Percentiles rank a stretch among this genome's conserved stretches.
These are phyloP conservation scores for Saccostrea cuccullata DNA, from an alignment of 1,140 invertebrate genomes.

Conservation along the genomic window DNA sequence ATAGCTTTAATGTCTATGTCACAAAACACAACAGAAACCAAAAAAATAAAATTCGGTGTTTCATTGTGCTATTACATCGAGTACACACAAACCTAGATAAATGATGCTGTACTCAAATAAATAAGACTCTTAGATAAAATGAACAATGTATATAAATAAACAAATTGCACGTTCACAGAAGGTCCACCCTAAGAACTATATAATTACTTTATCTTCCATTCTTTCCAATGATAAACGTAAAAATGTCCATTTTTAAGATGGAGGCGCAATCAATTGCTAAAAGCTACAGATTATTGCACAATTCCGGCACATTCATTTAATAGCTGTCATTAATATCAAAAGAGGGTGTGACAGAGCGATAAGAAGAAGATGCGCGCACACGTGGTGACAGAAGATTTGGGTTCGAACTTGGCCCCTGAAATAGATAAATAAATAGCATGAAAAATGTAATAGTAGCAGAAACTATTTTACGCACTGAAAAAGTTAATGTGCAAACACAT, in stretches of 20 bases:
- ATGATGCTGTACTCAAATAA: slow-evolving; percentile 17
- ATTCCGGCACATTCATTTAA: slow-evolving; percentile 20
- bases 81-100: slow-evolving; percentile 10
- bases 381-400: slow-evolving; percentile 32
- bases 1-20: slow-evolving; percentile 36
- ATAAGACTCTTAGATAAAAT: slow-evolving; percentile 14
- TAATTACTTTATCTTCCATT: background rate
- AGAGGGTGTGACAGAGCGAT: slow-evolving; percentile 30
- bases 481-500: background rate
- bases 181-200: background rate
- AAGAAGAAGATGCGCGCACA: slow-evolving; percentile 29
- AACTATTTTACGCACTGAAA: background rate
- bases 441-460: background rate
- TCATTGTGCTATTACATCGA: slow-evolving; percentile 15
- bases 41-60: background rate
- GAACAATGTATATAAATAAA: slow-evolving; percentile 30
- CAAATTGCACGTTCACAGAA: slow-evolving; percentile 16
- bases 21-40: slow-evolving; percentile 37
- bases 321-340: slow-evolving; percentile 38
- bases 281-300: slow-evolving; percentile 28
- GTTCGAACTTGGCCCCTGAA: slow-evolving; percentile 28
- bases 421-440: background rate
- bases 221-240: slow-evolving; percentile 4
- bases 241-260: background rate
- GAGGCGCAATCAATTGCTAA: slow-evolving; percentile 9